A percentile compares a stretch with the other conserved stretches of the same genome.
Conservation (phyloP, 2,888 invertebrate species). For the Sesia apiformis region DNA sequence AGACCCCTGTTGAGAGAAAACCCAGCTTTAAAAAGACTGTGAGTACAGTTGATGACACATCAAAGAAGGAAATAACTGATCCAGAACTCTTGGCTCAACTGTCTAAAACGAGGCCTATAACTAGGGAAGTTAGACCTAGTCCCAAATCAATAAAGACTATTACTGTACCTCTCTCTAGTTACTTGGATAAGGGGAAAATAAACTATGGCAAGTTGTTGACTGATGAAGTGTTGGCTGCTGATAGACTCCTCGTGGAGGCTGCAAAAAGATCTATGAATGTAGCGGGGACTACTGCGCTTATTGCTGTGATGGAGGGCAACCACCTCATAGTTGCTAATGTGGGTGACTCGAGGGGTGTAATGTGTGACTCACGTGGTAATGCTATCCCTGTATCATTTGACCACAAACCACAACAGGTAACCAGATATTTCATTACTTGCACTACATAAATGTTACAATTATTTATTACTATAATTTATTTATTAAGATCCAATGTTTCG, state of each 20-base stretch:
- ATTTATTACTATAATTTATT: background rate
- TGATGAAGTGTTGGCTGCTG: slow-evolving; percentile 90
- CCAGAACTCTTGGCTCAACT: slow-evolving; percentile 78
- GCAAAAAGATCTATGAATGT: slow-evolving; percentile 86
- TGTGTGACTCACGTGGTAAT: slow-evolving; percentile 93
- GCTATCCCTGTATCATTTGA: slow-evolving; percentile 95
- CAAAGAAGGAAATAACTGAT: slow-evolving; percentile 78
- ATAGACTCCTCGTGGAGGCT: slow-evolving; percentile 85
- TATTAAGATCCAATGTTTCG: background rate
- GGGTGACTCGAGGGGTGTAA: slow-evolving; percentile 96
- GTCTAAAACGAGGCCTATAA: slow-evolving; percentile 73
- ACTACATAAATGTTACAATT: too few relatives aligned
- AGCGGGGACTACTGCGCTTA: slow-evolving; percentile 93
- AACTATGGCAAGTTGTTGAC: slow-evolving; percentile 88
- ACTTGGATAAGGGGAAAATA: slow-evolving; percentile 83
- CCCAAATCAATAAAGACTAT: slow-evolving; percentile 58
- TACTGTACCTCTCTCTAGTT: slow-evolving; percentile 73
- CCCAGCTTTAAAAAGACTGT: slow-evolving; percentile 80
- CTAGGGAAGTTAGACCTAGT: slow-evolving; percentile 74
- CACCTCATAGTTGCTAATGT: slow-evolving; percentile 95
- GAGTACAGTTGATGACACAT: slow-evolving; percentile 75
- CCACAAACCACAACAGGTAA: slow-evolving; percentile 96
- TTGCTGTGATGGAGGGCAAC: slow-evolving; percentile 88
- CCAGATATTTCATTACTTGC: background rate
- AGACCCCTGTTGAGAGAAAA: slow-evolving; percentile 65